Percentiles rank a stretch among this genome's conserved stretches.
Conservation (phyloP, 2,113 vertebrate species). For the Pantherophis guttatus region DNA sequence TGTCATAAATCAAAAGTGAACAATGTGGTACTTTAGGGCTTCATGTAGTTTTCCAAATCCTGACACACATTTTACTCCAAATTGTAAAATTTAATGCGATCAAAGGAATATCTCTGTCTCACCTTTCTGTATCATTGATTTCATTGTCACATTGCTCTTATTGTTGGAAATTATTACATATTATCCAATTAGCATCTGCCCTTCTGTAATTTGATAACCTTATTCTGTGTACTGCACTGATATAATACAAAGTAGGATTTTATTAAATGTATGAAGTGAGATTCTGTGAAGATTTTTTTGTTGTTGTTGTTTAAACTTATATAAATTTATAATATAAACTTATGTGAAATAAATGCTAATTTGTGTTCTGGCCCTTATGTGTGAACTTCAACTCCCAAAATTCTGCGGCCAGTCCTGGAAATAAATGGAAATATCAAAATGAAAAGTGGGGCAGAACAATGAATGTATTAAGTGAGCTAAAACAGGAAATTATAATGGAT, state of each 20-base stretch:
- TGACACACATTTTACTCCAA: neutral
- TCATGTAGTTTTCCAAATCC: neutral
- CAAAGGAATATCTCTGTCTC: neutral
- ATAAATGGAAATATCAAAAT: neutral
- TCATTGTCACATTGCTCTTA: neutral
- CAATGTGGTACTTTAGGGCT: neutral
- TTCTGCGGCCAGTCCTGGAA: neutral
- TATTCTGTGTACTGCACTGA: neutral
- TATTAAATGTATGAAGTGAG: neutral
- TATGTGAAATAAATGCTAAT: neutral
- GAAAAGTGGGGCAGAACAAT: too few relatives aligned
- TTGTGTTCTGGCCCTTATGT: neutral
- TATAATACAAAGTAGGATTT: neutral
- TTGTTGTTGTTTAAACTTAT: neutral
- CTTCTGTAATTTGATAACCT: neutral
- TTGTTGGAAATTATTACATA: neutral
- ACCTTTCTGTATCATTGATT: neutral
- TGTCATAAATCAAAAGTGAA: neutral
- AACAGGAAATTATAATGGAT: neutral
- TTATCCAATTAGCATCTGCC: neutral
- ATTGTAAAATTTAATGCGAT: neutral
- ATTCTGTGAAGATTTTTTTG: neutral
- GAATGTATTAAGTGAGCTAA: neutral
- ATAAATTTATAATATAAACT: neutral
- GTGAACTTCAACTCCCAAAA: neutral